Conservation (phyloP, 2,797 vertebrate species). For the Cheirogaleus major region DNA sequence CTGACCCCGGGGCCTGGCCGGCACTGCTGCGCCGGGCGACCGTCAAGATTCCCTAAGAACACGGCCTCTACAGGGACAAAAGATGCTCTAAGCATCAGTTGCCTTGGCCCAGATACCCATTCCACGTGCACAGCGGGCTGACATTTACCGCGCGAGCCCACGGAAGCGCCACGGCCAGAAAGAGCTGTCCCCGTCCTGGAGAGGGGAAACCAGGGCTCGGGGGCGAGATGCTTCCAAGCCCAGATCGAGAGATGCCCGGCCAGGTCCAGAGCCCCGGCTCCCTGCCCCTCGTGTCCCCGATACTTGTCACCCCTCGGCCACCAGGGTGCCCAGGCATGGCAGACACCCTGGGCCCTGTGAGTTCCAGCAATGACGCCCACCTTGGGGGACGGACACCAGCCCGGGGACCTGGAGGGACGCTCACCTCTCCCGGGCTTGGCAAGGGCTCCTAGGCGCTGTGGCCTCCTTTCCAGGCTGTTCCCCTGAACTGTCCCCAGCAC, state of each 20-base stretch:
- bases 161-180: accelerated
- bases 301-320: not conserved
- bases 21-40: accelerated
- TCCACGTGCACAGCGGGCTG: accelerated
- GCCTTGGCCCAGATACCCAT: not conserved
- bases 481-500: not conserved
- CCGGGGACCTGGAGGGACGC: not conserved
- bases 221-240: not conserved
- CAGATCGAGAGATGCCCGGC: accelerated
- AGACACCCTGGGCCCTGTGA: not conserved
- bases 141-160: accelerated
- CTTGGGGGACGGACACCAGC: accelerated
- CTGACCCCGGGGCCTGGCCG: accelerated
- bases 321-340: accelerated
- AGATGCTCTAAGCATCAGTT: accelerated
- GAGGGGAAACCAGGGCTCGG: not conserved
- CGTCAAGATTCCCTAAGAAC: not conserved
- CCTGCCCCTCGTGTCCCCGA: not conserved
- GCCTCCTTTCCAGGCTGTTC: not conserved
- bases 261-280: no score
- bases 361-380: not conserved
- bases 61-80: accelerated
- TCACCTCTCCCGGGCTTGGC: constrained; percentile 49
- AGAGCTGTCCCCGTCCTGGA: not conserved
- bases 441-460: not conserved